These are phyloP conservation scores for Neosilurus mollespiculum DNA, from an alignment of 2,797 vertebrate genomes.

Conservation along the genomic window DNA sequence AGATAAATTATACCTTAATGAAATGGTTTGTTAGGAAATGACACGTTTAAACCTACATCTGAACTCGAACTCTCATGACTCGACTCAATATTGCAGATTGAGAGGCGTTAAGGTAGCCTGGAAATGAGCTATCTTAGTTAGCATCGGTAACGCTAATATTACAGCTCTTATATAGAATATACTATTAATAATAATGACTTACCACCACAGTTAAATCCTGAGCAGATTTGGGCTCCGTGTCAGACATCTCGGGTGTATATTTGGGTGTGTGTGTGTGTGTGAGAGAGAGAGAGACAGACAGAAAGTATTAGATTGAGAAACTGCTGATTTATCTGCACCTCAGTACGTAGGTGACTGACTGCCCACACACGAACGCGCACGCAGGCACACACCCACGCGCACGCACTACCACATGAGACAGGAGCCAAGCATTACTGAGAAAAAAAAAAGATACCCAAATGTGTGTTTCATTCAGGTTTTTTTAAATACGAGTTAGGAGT, in stretches of 20 bases:
- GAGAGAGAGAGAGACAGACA: no score
- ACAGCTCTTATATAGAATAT: no score
- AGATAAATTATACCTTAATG: background rate
- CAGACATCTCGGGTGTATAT: constrained; percentile 46
- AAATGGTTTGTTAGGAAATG: background rate
- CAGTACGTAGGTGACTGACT: constrained; percentile 11
- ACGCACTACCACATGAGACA: no score
- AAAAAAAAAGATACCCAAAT: no score
- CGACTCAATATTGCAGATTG: background rate
- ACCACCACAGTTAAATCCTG: constrained; percentile 60
- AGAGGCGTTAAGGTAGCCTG: background rate
- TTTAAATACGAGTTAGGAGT: no score
- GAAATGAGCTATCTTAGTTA: background rate
- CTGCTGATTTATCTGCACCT: constrained; percentile 17
- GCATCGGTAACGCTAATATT: background rate
- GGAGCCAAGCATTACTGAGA: no score
- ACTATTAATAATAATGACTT: constrained; percentile 33
- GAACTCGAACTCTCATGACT: background rate
- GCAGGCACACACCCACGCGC: background rate
- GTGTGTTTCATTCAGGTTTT: no score
- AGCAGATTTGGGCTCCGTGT: constrained; percentile 55
- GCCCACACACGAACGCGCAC: constrained; percentile 26
- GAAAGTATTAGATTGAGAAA: background rate
- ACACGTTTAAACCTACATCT: background rate
- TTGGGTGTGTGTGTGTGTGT: no score